A percentile compares a stretch with the other conserved stretches of the same genome.
phyloP scores from a whole-genome alignment of 1,140 invertebrate genomes.

The Drosophila punjabiensis region DNA sequence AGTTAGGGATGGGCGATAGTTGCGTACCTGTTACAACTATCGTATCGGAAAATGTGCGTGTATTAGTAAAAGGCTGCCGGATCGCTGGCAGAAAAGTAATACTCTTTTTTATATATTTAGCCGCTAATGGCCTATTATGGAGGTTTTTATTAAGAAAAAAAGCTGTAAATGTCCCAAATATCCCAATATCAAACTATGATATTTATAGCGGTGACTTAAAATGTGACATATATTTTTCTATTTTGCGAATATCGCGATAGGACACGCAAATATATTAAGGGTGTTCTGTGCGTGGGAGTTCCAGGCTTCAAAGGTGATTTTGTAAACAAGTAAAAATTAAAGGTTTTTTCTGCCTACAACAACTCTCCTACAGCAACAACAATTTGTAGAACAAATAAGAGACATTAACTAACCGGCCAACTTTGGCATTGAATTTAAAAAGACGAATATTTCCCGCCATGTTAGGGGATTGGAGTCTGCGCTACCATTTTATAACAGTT shows the following conservation, averaged over 20 bases:
- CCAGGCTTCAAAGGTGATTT: no score
- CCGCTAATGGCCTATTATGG: background rate
- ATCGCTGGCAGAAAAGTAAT: background rate
- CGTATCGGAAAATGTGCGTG: slow-evolving; percentile 3
- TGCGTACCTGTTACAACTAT: slow-evolving; percentile 38
- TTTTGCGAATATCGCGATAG: background rate
- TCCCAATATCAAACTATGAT: background rate
- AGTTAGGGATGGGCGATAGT: slow-evolving; percentile 53
- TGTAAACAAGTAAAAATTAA: no score
- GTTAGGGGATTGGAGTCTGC: no score
- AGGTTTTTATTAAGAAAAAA: background rate
- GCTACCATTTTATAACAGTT: no score
- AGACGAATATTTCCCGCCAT: no score
- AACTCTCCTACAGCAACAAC: no score
- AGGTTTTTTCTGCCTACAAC: no score
- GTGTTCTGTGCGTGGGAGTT: background rate
- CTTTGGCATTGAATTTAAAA: no score
- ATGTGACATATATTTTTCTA: background rate
- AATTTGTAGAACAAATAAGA: no score
- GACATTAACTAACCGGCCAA: no score
- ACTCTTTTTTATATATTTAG: background rate
- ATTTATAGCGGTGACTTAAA: no score
- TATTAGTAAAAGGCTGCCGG: slow-evolving; percentile 15
- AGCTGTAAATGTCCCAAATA: background rate
- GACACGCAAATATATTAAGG: background rate